phyloP scores from a whole-genome alignment of 2,888 invertebrate genomes.

The Hirtodrosophila trivittata region DNA sequence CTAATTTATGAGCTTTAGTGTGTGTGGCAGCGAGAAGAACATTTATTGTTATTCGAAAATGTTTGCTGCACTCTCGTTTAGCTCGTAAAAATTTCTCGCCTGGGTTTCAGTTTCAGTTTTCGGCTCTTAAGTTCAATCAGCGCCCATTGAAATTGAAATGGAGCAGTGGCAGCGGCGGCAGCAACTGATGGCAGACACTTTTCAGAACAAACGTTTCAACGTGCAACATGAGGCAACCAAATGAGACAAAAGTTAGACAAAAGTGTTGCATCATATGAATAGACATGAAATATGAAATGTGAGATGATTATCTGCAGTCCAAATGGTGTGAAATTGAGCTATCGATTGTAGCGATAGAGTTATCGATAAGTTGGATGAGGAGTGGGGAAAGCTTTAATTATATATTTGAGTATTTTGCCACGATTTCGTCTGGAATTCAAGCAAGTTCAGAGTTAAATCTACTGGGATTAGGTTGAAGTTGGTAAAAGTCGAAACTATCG shows the following conservation, averaged over 20 bases:
- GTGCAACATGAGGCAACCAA: conserved; percentile 37
- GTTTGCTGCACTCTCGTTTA: conserved; percentile 41
- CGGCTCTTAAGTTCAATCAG: conserved; percentile 53
- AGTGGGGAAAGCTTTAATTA: too few species aligned
- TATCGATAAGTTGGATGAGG: too few species aligned
- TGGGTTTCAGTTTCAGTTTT: conserved; percentile 40
- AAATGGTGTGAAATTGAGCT: too few species aligned
- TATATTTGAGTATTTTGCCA: too few species aligned
- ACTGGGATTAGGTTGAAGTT: too few species aligned
- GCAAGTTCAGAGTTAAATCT: too few species aligned
- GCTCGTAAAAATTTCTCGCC: conserved; percentile 49
- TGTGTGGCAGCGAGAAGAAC: conserved; percentile 28
- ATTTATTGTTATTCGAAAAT: conserved; percentile 60
- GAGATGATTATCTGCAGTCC: too few species aligned
- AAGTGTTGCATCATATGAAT: conserved; percentile 13
- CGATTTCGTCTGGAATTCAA: too few species aligned
- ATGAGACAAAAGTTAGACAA: conserved; percentile 4
- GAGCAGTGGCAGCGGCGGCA: conserved; percentile 3
- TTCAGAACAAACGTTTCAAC: too few species aligned
- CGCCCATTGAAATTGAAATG: conserved; percentile 54
- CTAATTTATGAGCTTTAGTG: conserved; percentile 54
- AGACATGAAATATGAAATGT: conserved; percentile 20
- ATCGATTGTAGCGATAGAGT: too few species aligned
- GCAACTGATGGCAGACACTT: background rate
- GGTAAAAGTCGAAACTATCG: too few species aligned